Base-by-base conservation (phyloP, 2,797 vertebrate genomes). In the Steatocranus sp. region DNA sequence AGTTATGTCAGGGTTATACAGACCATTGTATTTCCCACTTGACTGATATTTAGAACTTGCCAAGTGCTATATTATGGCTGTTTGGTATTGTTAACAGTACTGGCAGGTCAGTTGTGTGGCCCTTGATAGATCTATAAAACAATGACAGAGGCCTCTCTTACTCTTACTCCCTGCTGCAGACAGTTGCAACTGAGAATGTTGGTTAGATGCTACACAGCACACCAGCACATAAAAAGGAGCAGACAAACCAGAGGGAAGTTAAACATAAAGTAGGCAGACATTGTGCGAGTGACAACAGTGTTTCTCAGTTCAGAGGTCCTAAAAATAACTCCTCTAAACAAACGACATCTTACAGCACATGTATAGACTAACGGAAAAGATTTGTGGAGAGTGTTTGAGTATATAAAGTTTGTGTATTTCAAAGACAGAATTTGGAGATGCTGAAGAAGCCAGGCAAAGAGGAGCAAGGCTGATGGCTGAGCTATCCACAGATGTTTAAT, bases 301-400 rank as follows among this genome's bases (percentile, higher is more conserved):
- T 91, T 88, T 91, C 83, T 90, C 53, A 34, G 84, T 88, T 87
- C 86, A 87, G 75, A 83, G 70, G 38, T 61, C 43, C 89, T 95
- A 92, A 94, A 95, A 95, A 95, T 95, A 95, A 82, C 86, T 86
- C 20, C 20, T 63, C 74, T 54, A 87, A 93, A 92, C 86, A 91
- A 81, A 87, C 63, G 12, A 54, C 83, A 43, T 87, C 89, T 86
- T 92, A 89, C 89, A 89, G 82, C 87, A 87, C 87, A 87, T 84
- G 86, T 89, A 83, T 85, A 86, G 77, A 88, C 91, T 84, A 87
- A 90, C 84, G 74, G 73, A 66, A 53, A 79, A 38, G 76, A 81
- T 87, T 80, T 90, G 81, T 80, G 50, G 34, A 76, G 66, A 68
- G 77, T 27, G 81, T 63, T 76, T 48, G 53, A 63, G 63, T 61